Conservation (phyloP, 1,140 invertebrate genomes). For the Caerostris extrusa region DNA sequence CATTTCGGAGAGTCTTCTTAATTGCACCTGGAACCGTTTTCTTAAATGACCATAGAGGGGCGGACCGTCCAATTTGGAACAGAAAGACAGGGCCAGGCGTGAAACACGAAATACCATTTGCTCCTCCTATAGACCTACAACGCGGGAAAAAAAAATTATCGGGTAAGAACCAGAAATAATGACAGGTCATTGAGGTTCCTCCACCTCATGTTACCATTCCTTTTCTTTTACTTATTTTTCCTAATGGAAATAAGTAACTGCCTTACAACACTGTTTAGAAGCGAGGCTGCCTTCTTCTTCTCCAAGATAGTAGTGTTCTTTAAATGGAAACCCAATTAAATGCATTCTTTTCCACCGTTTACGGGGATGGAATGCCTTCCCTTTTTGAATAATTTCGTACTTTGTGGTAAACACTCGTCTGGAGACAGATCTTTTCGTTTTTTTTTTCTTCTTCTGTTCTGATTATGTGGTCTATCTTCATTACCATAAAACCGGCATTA, state of each 20-base stretch:
- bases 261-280: conserved; percentile 13
- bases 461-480: conserved; percentile 55
- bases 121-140: conserved; percentile 32
- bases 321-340: conserved; percentile 59
- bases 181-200: conserved; percentile 34
- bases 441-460: conserved; percentile 22
- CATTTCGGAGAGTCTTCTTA: background rate
- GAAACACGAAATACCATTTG: conserved; percentile 49
- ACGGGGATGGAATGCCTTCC: background rate
- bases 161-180: conserved; percentile 45
- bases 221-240: background rate
- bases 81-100: conserved; percentile 53
- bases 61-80: background rate
- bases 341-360: background rate
- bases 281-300: background rate
- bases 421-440: background rate
- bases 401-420: conserved; percentile 63
- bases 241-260: conserved; percentile 61
- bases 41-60: conserved; percentile 40
- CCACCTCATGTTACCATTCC: background rate
- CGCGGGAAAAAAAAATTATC: conserved; percentile 18
- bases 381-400: conserved; percentile 61
- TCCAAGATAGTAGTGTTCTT: background rate
- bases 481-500: conserved; percentile 69
- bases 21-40: background rate